A percentile compares a stretch with the other conserved stretches of the same genome.
These are phyloP conservation scores for Danio choprae DNA, from an alignment of 2,797 vertebrate species.

Conservation along the genomic window DNA sequence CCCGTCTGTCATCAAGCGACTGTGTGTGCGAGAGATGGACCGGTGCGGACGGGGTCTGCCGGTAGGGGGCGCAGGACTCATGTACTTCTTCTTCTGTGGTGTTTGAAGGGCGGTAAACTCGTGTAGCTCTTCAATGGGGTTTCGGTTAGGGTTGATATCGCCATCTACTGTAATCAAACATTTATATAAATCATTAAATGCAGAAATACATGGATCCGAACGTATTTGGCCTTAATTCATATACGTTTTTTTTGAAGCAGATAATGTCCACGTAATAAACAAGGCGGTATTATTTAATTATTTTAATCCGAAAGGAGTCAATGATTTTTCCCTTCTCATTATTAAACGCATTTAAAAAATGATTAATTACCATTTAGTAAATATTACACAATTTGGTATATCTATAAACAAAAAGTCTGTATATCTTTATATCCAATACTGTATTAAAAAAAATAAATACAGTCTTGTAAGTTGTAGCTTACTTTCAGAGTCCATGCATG, in stretches of 20 bases:
- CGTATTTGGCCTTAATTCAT: background rate
- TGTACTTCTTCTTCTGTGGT: constrained; percentile 49
- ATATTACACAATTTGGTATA: too few species aligned
- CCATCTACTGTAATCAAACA: background rate
- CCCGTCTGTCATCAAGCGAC: constrained; percentile 73
- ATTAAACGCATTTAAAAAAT: too few species aligned
- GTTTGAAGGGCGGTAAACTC: constrained; percentile 42
- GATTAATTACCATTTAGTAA: too few species aligned
- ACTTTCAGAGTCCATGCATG: too few species aligned
- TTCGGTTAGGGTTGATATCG: constrained; percentile 7
- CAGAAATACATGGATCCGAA: background rate
- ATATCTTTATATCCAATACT: too few species aligned
- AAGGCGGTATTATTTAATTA: background rate
- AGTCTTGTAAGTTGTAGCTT: too few species aligned
- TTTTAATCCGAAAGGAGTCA: background rate
- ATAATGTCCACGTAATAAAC: background rate
- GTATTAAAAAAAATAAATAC: too few species aligned
- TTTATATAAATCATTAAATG: background rate
- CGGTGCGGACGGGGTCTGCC: constrained; percentile 39
- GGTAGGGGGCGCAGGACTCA: constrained; percentile 68
- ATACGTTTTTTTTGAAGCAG: background rate
- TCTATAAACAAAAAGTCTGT: too few species aligned
- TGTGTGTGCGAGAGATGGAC: constrained; percentile 38
- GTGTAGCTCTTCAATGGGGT: constrained; percentile 1
- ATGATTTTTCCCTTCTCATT: too few species aligned